Conservation (phyloP, 2,113 vertebrate species). For the Dissostichus mawsoni region DNA sequence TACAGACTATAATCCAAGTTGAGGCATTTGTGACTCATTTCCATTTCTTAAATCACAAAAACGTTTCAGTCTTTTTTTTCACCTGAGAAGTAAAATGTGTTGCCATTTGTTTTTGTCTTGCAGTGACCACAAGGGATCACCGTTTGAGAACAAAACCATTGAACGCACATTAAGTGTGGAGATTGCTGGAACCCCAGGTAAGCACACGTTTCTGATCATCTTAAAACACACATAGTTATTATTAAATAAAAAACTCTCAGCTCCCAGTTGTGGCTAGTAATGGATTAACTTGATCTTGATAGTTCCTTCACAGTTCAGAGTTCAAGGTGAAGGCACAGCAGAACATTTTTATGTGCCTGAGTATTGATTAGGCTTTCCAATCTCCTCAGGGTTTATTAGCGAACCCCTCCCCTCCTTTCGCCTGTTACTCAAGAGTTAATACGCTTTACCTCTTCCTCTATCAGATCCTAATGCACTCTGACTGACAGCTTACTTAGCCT, state of each 20-base stretch:
- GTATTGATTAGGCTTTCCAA: constrained; percentile 77
- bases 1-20: constrained; percentile 76
- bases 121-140: constrained; percentile 99
- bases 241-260: neutral
- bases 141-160: constrained; percentile 99
- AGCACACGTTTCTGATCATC: constrained; percentile 45
- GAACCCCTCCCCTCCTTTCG: constrained; percentile 40
- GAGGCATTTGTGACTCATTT: constrained; percentile 93
- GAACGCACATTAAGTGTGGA: constrained; percentile 99
- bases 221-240: neutral
- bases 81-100: constrained; percentile 85
- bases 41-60: constrained; percentile 86
- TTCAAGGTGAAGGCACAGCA: constrained; percentile 74
- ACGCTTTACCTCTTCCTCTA: constrained; percentile 46
- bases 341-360: constrained; percentile 66
- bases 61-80: constrained; percentile 42
- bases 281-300: constrained; percentile 65
- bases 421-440: constrained; percentile 65
- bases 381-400: constrained; percentile 73
- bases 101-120: constrained; percentile 87
- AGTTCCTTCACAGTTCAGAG: constrained; percentile 65
- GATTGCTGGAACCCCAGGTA: constrained; percentile 99
- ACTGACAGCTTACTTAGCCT: constrained; percentile 67
- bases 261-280: constrained; percentile 14
- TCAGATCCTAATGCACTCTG: constrained; percentile 73